phyloP scores from a whole-genome alignment of 2,888 invertebrate genomes.

The Nowickia ferox region DNA sequence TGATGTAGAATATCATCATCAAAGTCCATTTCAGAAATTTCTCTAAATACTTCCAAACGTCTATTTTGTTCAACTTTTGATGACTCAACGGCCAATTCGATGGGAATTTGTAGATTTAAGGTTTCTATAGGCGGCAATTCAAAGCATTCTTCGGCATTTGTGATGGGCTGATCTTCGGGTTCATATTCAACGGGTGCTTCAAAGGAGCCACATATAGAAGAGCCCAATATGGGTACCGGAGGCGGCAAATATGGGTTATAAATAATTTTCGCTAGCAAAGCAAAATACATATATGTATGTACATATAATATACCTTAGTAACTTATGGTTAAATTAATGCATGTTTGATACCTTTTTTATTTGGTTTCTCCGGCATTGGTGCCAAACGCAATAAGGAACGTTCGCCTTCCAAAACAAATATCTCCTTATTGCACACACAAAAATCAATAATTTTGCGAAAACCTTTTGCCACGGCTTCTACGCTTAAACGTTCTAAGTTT shows the following conservation, averaged over 20 bases:
- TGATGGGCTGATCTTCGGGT: slow-evolving; percentile 83
- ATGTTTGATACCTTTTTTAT: slow-evolving; percentile 81
- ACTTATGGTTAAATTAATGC: slow-evolving; percentile 56
- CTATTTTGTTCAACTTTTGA: slow-evolving; percentile 80
- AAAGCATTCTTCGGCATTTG: slow-evolving; percentile 89
- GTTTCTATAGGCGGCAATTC: slow-evolving; percentile 87
- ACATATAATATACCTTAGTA: neutral
- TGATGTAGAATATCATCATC: slow-evolving; percentile 88
- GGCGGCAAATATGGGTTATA: slow-evolving; percentile 82
- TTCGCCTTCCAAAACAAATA: slow-evolving; percentile 92
- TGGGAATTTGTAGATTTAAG: slow-evolving; percentile 83
- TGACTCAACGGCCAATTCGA: slow-evolving; percentile 81
- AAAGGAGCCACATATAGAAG: slow-evolving; percentile 77
- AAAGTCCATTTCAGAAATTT: slow-evolving; percentile 89
- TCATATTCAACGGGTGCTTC: slow-evolving; percentile 81
- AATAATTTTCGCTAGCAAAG: slow-evolving; percentile 78
- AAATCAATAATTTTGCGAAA: slow-evolving; percentile 84
- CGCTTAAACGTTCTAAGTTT: slow-evolving; percentile 88
- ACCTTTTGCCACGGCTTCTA: slow-evolving; percentile 87
- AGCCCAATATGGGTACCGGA: slow-evolving; percentile 78
- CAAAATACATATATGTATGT: neutral
- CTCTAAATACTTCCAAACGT: slow-evolving; percentile 87
- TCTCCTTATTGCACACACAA: slow-evolving; percentile 84
- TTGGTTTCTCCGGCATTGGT: slow-evolving; percentile 87
- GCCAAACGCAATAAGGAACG: slow-evolving; percentile 91